These are phyloP conservation scores for Melipona quadrifasciata DNA, from an alignment of 1,140 invertebrate species.

Conservation along the genomic window DNA sequence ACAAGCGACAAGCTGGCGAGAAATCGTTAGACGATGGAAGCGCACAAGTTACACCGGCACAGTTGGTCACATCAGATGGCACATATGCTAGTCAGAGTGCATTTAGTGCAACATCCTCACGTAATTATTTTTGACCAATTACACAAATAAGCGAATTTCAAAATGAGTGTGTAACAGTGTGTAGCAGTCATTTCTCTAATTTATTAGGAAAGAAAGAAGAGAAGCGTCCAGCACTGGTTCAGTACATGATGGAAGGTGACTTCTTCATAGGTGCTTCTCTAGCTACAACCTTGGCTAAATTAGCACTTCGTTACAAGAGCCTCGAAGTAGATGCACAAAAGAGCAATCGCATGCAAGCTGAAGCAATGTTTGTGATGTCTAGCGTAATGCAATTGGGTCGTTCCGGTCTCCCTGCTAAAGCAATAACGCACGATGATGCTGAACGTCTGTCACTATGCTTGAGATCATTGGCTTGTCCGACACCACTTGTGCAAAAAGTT, in stretches of 20 bases:
- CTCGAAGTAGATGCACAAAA: slow-evolving; percentile 84
- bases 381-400: slow-evolving; percentile 92
- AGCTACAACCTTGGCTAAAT: slow-evolving; percentile 94
- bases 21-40: slow-evolving; percentile 81
- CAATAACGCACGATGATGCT: slow-evolving; percentile 97
- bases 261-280: slow-evolving; percentile 97
- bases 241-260: slow-evolving; percentile 96
- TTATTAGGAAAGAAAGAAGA: slow-evolving; percentile 84
- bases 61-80: slow-evolving; percentile 97
- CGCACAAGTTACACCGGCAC: slow-evolving; percentile 79
- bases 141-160: not conserved
- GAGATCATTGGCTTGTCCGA: slow-evolving; percentile 89
- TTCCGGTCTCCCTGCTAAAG: slow-evolving; percentile 85
- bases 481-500: slow-evolving; percentile 87
- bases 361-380: slow-evolving; percentile 94
- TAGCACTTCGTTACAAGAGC: slow-evolving; percentile 89
- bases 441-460: slow-evolving; percentile 95
- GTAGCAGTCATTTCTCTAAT: slow-evolving; percentile 1
- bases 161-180: too few relatives aligned
- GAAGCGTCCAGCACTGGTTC: slow-evolving; percentile 90
- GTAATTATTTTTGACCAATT: slow-evolving; percentile 48
- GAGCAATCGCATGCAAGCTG: slow-evolving; percentile 88
- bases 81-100: slow-evolving; percentile 99
- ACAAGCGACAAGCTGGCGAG: slow-evolving; percentile 87
- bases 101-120: slow-evolving; percentile 88